Percentiles rank a stretch among this genome's conserved stretches.
Evolutionary conservation across 1,140 invertebrate genomes (phyloP).

Genomic region (Pinna nobilis): DNA sequence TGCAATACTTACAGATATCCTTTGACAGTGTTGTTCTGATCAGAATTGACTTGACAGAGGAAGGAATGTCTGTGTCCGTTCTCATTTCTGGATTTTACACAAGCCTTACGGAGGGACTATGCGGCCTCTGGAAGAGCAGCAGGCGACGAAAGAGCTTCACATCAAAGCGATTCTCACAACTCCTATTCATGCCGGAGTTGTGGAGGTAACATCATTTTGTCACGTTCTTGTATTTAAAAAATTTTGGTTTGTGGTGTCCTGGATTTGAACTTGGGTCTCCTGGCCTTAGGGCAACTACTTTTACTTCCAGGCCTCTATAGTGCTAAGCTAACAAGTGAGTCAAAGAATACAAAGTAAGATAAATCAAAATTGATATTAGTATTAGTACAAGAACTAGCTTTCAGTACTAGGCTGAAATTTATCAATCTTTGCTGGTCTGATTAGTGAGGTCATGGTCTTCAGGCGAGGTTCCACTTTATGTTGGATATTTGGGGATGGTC

Average conservation of each 20-base stretch:
- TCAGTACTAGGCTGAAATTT: too few species aligned
- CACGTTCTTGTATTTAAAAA: background rate
- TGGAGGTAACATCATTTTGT: background rate
- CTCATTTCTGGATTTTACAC: constrained; percentile 27
- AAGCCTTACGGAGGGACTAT: constrained; percentile 19
- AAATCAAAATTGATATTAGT: too few species aligned
- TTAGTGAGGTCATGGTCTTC: too few species aligned
- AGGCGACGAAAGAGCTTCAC: background rate
- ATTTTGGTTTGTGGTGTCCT: background rate
- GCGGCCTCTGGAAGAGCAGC: background rate
- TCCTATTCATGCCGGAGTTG: background rate
- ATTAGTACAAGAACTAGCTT: too few species aligned
- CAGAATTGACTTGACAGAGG: constrained; percentile 24
- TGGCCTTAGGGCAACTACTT: too few species aligned
- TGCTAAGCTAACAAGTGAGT: too few species aligned
- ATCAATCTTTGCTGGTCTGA: too few species aligned
- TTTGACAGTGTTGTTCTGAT: constrained; percentile 11
- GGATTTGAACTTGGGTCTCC: too few species aligned
- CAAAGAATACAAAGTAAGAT: too few species aligned
- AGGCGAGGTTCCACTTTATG: too few species aligned
- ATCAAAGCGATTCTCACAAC: background rate
- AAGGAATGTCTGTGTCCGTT: constrained; percentile 20
- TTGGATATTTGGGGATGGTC: too few species aligned
- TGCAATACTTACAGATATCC: constrained; percentile 3
- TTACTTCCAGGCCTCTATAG: too few species aligned